Evolutionary conservation across 2,888 invertebrate species (phyloP).

Genomic region (Drosophila anomalata): DNA sequence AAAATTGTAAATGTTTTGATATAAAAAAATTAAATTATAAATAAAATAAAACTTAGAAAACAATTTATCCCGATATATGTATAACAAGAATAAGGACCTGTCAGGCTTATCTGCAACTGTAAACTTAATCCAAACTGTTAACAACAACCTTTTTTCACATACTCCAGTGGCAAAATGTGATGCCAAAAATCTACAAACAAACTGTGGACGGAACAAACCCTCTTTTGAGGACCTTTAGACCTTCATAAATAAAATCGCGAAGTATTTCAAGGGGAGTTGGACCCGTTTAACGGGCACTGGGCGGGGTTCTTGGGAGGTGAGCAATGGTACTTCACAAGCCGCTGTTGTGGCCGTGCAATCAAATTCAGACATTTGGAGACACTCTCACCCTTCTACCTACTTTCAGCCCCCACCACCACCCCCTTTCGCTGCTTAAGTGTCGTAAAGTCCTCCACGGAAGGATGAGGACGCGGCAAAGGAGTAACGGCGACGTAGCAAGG

Average conservation of each 20-base stretch:
- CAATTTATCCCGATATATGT: too few relatives aligned
- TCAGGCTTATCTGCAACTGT: too few relatives aligned
- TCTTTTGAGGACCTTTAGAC: slow-evolving; percentile 42
- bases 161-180: slow-evolving; percentile 14
- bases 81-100: too few relatives aligned
- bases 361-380: slow-evolving; percentile 77
- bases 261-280: slow-evolving; percentile 33
- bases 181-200: background rate
- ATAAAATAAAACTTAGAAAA: too few relatives aligned
- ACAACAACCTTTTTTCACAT: background rate
- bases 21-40: too few relatives aligned
- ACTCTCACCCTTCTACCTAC: slow-evolving; percentile 22
- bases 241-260: slow-evolving; percentile 65
- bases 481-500: slow-evolving; percentile 21
- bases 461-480: slow-evolving; percentile 25
- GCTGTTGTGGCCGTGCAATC: slow-evolving; percentile 74
- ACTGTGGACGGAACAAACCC: background rate
- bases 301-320: background rate
- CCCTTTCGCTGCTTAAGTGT: slow-evolving; percentile 69
- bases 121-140: too few relatives aligned
- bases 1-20: too few relatives aligned
- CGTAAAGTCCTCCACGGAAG: slow-evolving; percentile 73
- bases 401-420: slow-evolving; percentile 16
- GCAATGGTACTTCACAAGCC: slow-evolving; percentile 22
- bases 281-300: slow-evolving; percentile 10